A percentile compares a stretch with the other conserved stretches of the same genome.
Evolutionary conservation across 2,888 invertebrate species (phyloP).

Genomic region (Eilema caniola): DNA sequence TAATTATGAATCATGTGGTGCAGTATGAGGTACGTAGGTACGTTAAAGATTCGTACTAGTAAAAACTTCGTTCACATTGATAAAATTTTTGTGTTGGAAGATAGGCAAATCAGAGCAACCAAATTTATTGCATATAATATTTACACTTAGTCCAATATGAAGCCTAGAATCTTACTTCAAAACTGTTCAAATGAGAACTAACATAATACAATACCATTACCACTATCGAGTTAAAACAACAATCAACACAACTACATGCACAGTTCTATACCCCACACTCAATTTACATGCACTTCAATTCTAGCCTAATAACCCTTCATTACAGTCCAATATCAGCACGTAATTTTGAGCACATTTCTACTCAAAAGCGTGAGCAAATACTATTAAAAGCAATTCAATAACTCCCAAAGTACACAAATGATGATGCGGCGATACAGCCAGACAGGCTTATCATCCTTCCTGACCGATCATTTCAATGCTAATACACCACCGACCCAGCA

Average conservation of each 20-base stretch:
- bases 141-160: background rate
- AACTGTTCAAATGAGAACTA: background rate
- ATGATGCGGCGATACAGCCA: constrained; percentile 36
- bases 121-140: too few relatives aligned
- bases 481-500: constrained; percentile 42
- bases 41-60: too few relatives aligned
- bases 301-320: constrained; percentile 7
- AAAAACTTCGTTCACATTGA: too few relatives aligned
- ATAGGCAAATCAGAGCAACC: too few relatives aligned
- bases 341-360: background rate
- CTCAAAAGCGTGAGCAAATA: constrained; percentile 34
- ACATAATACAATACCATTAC: background rate
- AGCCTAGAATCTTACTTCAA: background rate
- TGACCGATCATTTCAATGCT: constrained; percentile 52
- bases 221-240: background rate
- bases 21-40: too few relatives aligned
- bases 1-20: too few relatives aligned
- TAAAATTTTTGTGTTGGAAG: too few relatives aligned
- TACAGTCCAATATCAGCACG: background rate
- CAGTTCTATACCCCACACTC: background rate
- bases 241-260: background rate
- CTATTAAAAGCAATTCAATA: constrained; percentile 39
- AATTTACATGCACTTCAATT: background rate
- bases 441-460: constrained; percentile 41
- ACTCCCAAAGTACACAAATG: constrained; percentile 34